Evolutionary conservation across 1,140 invertebrate species (phyloP), one percentile per base, ranked within the genome.

Genomic region (Drosophila bocki): DNA sequence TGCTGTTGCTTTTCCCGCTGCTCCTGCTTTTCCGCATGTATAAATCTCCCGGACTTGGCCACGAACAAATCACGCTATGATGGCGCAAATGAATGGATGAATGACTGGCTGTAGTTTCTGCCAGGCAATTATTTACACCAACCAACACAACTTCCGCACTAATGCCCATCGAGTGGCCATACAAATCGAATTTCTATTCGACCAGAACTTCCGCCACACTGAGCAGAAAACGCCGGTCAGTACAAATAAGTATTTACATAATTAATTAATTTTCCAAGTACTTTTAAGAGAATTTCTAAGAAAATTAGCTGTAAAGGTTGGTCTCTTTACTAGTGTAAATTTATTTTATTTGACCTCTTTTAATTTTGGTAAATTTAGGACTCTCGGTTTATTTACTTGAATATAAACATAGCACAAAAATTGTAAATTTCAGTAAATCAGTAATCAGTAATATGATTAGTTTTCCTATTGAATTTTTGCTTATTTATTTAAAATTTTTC

Each of bases 21-120:
- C n/a, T 19, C 7, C 37, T 12, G 12, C 33, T 29, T 41, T n/a
- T 50, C 35, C 32, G 50, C 33, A 59, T 64, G 75, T 63, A 82
- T 85, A 85, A 71, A 82, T 82, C 41, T 68, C 45, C 42, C 41
- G 54, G 67, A 53, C 54, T 44, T 48, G 53, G 58, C 58, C 71
- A 75, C 51, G 37, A 62, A 83, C 81, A 84, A 80, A 84, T 72
- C 82, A 81, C 74, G 61, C 75, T 50, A 82, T 62, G 72, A 80
- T 81, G 65, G 59, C 71, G 54, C 72, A 86, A 77, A 77, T 80
- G 63, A 86, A 75, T 69, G 82, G 45, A 74, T 68, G 63, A 77
- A 58, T 69, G 67, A 65, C 68, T 60, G 54, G 56, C 12, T 37
- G 50, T 78, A 77, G 75, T 77, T 59, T 17, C 58, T 41, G 69